Percentiles rank a stretch among this genome's conserved stretches.
Evolutionary conservation across 2,113 vertebrate genomes (phyloP).

Genomic region (Chionomys nivalis): DNA sequence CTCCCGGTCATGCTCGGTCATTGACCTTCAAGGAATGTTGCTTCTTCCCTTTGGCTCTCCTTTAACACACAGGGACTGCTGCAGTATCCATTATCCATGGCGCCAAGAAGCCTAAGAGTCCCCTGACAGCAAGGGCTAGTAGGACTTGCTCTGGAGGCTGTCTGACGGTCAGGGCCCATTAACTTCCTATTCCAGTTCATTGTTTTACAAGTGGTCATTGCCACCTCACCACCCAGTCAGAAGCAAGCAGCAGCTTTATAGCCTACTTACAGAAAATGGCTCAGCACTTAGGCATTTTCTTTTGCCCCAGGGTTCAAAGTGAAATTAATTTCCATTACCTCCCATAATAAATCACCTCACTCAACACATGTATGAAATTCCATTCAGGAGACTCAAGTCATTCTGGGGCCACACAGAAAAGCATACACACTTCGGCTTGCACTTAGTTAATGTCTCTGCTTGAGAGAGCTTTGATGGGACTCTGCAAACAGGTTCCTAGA

Average conservation of each 20-base stretch:
- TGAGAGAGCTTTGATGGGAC: constrained; percentile 47
- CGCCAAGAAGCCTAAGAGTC: constrained; percentile 32
- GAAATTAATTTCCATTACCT: constrained; percentile 78
- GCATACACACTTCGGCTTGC: constrained; percentile 24
- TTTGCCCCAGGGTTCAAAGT: constrained; percentile 65
- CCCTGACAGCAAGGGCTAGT: not conserved
- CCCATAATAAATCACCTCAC: constrained; percentile 70
- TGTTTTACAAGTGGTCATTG: constrained; percentile 69
- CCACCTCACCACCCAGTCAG: constrained; percentile 34
- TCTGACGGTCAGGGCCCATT: constrained; percentile 48
- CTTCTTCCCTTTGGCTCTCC: constrained; percentile 32
- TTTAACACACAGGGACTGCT: constrained; percentile 19
- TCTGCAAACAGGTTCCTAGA: constrained; percentile 33
- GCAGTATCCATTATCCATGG: constrained; percentile 49
- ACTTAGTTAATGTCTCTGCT: constrained; percentile 50
- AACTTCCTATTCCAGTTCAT: constrained; percentile 63
- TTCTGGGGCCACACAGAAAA: constrained; percentile 42
- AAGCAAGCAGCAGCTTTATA: constrained; percentile 67
- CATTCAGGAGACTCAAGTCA: constrained; percentile 62
- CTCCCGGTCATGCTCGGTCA: constrained; percentile 27
- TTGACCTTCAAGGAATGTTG: constrained; percentile 50
- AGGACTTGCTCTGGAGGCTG: not conserved
- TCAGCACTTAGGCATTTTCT: constrained; percentile 75
- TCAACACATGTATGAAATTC: constrained; percentile 71
- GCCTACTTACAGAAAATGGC: constrained; percentile 53